These are phyloP conservation scores for Drosophila pseudotakahashii DNA, from an alignment of 2,888 invertebrate species.

Conservation along the genomic window DNA sequence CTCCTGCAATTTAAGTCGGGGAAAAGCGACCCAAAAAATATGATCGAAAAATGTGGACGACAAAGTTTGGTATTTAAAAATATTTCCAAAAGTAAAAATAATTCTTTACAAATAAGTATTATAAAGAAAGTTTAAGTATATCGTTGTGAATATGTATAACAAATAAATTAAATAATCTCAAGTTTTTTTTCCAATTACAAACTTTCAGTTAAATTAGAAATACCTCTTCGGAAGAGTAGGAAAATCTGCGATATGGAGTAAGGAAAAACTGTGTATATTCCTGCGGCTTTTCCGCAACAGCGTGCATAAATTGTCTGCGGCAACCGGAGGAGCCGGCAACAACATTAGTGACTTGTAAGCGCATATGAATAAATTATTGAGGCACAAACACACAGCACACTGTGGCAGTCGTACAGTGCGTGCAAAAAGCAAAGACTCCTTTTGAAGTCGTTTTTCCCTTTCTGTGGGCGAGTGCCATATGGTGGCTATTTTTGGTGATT, in stretches of 20 bases:
- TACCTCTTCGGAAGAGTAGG: neutral
- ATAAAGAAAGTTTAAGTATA: neutral
- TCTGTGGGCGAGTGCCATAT: slow-evolving; percentile 69
- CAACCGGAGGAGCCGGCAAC: slow-evolving; percentile 51
- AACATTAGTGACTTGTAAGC: slow-evolving; percentile 83
- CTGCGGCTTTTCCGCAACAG: slow-evolving; percentile 65
- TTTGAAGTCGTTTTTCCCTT: slow-evolving; percentile 58
- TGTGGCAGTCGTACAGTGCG: slow-evolving; percentile 56
- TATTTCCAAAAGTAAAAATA: neutral
- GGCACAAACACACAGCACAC: slow-evolving; percentile 23
- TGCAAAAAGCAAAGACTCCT: slow-evolving; percentile 71
- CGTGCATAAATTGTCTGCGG: slow-evolving; percentile 84
- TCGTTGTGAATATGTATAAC: no score
- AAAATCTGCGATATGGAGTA: slow-evolving; percentile 40
- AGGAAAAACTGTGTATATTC: slow-evolving; percentile 42
- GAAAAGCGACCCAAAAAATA: slow-evolving; percentile 10
- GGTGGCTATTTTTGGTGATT: slow-evolving; percentile 81
- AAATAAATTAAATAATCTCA: no score
- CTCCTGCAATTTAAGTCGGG: slow-evolving; percentile 38
- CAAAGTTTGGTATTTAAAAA: neutral
- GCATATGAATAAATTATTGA: slow-evolving; percentile 84
- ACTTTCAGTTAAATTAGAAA: neutral
- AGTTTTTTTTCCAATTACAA: neutral
- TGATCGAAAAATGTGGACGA: neutral
- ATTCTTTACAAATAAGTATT: no score